A percentile compares a stretch with the other conserved stretches of the same genome.
These are phyloP conservation scores for Ditylenchus weischeri DNA, from an alignment of 2,888 invertebrate genomes.

Conservation along the genomic window DNA sequence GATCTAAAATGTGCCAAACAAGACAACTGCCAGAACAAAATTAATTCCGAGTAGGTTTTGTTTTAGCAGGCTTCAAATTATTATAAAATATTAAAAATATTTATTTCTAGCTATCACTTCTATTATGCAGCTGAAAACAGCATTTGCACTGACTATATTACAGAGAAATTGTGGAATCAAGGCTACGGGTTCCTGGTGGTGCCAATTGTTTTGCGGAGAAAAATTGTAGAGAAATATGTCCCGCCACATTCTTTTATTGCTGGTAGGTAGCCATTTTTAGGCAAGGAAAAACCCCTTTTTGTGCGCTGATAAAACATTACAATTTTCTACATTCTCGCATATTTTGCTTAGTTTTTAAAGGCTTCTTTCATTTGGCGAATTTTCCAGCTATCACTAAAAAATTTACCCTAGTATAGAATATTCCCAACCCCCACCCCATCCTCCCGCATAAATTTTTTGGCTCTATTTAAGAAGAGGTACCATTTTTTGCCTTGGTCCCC, in stretches of 20 bases:
- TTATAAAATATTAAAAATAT: conserved; percentile 2
- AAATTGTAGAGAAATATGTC: conserved; percentile 52
- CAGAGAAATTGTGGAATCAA: conserved; percentile 58
- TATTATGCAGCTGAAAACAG: conserved; percentile 55
- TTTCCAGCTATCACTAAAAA: too few relatives aligned
- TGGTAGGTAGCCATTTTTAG: conserved; percentile 32
- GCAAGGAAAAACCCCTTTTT: too few relatives aligned
- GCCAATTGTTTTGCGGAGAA: conserved; percentile 53
- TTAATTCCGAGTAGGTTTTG: conserved; percentile 45
- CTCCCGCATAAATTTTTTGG: too few relatives aligned
- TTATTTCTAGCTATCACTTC: conserved; percentile 53
- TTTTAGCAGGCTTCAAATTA: background rate
- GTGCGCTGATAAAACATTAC: too few relatives aligned
- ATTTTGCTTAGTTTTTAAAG: too few relatives aligned
- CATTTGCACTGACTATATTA: conserved; percentile 57
- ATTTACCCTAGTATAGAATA: too few relatives aligned
- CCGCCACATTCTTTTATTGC: conserved; percentile 61
- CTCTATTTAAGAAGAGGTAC: too few relatives aligned
- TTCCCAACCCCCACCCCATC: too few relatives aligned
- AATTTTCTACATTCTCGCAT: too few relatives aligned
- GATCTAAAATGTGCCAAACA: conserved; percentile 43
- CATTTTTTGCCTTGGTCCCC: too few relatives aligned
- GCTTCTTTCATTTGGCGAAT: too few relatives aligned
- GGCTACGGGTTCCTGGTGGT: conserved; percentile 48
- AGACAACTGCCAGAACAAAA: conserved; percentile 42